Percentiles rank a stretch among this genome's conserved stretches.
Conservation (phyloP, 2,888 invertebrate genomes). For the Mystacides longicornis region DNA sequence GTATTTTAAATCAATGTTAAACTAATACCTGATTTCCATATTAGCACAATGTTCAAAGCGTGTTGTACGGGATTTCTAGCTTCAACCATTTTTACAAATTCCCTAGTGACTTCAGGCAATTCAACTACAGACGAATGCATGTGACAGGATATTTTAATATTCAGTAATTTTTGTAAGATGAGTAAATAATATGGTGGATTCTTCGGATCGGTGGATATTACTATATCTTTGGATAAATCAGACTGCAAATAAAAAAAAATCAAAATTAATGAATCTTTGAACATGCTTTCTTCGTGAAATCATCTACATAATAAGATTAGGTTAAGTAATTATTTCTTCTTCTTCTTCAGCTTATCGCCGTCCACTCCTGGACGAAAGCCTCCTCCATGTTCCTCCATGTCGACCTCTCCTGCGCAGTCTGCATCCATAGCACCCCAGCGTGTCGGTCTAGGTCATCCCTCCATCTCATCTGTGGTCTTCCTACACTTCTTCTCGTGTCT, state of each 20-base stretch:
- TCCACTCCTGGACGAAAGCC: no score
- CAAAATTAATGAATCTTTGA: no score
- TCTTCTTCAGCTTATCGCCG: no score
- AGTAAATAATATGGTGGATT: constrained; percentile 61
- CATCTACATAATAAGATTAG: no score
- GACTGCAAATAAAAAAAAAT: constrained; percentile 35
- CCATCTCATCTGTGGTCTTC: no score
- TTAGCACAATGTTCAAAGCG: constrained; percentile 54
- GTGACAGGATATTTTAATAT: constrained; percentile 44
- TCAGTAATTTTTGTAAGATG: constrained; percentile 51
- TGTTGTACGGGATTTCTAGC: constrained; percentile 29
- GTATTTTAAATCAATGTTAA: no score
- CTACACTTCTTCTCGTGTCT: no score
- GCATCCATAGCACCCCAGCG: no score
- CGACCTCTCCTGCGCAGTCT: no score
- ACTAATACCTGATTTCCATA: constrained; percentile 72
- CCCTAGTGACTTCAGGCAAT: constrained; percentile 32
- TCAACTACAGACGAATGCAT: constrained; percentile 56
- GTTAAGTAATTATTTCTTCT: no score
- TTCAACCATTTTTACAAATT: constrained; percentile 28
- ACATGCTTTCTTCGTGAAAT: constrained; percentile 1
- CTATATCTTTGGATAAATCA: constrained; percentile 48
- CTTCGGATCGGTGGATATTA: constrained; percentile 58
- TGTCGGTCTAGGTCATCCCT: no score
- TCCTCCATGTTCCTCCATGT: no score